Conservation (phyloP, 1,140 invertebrate species). For the Trachymyrmex septentrionalis region DNA sequence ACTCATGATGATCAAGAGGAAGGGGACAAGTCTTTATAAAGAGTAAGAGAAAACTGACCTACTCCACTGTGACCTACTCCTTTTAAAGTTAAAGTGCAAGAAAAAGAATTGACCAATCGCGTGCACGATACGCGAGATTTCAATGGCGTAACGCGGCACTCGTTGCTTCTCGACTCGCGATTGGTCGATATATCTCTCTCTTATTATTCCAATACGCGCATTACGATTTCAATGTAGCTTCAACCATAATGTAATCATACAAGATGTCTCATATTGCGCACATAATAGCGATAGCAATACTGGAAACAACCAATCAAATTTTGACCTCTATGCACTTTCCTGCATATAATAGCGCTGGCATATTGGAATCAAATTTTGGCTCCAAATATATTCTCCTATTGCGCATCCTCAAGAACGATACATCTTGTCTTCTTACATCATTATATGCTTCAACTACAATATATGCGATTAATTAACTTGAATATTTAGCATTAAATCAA, state of each 20-base stretch:
- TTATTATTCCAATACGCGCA: neutral
- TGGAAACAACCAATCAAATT: too few species aligned
- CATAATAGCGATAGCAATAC: too few species aligned
- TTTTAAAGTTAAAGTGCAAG: neutral
- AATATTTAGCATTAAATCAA: neutral
- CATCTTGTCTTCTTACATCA: too few species aligned
- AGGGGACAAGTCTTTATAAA: neutral
- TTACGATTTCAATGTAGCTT: neutral
- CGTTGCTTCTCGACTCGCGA: neutral
- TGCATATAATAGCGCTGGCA: too few species aligned
- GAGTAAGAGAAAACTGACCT: neutral
- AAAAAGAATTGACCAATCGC: neutral
- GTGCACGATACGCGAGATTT: neutral
- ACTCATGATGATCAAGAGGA: neutral
- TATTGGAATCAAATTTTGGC: too few species aligned
- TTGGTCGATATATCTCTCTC: neutral
- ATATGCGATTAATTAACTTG: neutral
- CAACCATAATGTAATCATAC: too few species aligned
- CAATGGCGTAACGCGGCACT: neutral
- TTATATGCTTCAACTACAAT: neutral
- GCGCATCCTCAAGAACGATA: too few species aligned
- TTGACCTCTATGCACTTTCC: too few species aligned
- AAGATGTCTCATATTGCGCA: too few species aligned
- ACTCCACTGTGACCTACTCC: neutral
- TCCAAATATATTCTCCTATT: too few species aligned